These are phyloP conservation scores for human DNA, from an alignment of 2,113 vertebrate genomes.

Conservation along the genomic window DNA sequence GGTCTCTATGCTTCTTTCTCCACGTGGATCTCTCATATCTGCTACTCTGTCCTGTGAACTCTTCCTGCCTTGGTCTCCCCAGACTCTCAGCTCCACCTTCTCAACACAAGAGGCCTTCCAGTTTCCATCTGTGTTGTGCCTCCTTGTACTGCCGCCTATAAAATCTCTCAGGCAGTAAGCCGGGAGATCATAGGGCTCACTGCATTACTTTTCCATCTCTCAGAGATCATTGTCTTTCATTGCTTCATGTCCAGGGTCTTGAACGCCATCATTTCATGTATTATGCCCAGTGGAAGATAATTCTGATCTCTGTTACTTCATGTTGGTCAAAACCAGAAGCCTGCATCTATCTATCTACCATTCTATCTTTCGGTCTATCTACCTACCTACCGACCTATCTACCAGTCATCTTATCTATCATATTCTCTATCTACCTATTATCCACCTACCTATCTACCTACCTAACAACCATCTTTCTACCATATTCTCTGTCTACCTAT, in stretches of 20 bases:
- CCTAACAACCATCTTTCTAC: too few relatives aligned
- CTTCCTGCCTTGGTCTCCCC: too few relatives aligned
- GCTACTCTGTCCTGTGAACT: neutral
- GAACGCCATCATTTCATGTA: accelerated
- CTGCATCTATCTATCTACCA: neutral
- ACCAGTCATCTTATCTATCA: too few relatives aligned
- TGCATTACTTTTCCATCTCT: neutral
- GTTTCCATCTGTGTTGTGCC: too few relatives aligned
- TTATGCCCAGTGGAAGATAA: neutral
- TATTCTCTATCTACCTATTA: neutral
- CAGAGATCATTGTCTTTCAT: neutral
- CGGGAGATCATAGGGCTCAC: neutral
- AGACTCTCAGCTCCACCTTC: neutral
- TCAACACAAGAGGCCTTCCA: neutral
- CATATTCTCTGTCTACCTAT: too few relatives aligned
- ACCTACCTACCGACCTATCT: neutral
- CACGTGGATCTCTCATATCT: neutral
- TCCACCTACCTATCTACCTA: neutral
- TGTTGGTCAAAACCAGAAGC: neutral
- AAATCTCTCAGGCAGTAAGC: neutral
- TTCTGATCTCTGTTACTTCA: neutral
- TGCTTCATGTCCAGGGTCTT: too few relatives aligned
- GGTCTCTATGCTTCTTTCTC: neutral
- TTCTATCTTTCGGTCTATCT: neutral
- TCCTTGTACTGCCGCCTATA: neutral